phyloP scores from a whole-genome alignment of 2,888 invertebrate species.

The Cheilosia vernalis region DNA sequence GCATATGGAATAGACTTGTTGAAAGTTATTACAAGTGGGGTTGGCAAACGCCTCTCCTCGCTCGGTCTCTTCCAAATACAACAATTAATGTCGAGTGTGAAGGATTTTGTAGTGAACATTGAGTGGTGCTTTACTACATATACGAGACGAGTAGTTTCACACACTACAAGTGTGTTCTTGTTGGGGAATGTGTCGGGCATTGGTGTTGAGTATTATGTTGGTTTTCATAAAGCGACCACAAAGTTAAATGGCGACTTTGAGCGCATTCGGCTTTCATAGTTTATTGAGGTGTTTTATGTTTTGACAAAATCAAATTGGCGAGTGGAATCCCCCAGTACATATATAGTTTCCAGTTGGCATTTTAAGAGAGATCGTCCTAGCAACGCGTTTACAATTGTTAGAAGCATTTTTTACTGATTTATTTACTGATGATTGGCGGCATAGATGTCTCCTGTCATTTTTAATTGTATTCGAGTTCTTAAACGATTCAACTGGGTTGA shows the following conservation, averaged over 20 bases:
- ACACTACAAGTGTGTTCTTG: slow-evolving; percentile 31
- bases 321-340: no score
- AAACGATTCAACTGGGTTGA: no score
- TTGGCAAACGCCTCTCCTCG: slow-evolving; percentile 35
- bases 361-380: no score
- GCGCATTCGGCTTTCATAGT: not conserved
- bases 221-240: slow-evolving; percentile 17
- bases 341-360: no score
- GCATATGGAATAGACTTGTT: slow-evolving; percentile 63
- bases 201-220: slow-evolving; percentile 37
- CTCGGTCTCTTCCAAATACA: slow-evolving; percentile 49
- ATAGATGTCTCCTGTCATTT: no score
- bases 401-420: no score
- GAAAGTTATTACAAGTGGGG: slow-evolving; percentile 64
- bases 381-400: no score
- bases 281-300: no score
- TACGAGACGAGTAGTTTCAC: slow-evolving; percentile 46
- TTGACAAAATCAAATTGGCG: no score
- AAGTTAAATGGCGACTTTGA: slow-evolving; percentile 18
- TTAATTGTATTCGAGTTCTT: no score
- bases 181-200: slow-evolving; percentile 31
- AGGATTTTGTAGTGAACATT: slow-evolving; percentile 57
- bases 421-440: no score
- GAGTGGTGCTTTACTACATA: slow-evolving; percentile 48
- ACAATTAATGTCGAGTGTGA: slow-evolving; percentile 72